phyloP scores from a whole-genome alignment of 2,113 vertebrate species.

The Anolis carolinensis region DNA sequence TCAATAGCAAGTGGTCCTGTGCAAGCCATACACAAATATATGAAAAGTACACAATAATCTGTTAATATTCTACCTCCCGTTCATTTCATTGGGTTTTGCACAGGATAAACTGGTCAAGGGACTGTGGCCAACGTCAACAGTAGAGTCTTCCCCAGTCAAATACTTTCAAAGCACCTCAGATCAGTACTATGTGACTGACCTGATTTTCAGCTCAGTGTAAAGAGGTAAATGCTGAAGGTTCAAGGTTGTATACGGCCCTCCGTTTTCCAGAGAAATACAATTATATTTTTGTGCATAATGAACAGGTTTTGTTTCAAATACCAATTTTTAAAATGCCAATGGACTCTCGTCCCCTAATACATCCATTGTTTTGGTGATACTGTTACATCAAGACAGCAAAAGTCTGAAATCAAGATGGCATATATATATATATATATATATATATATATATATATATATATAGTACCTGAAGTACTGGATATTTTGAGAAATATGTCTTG shows the following conservation, averaged over 20 bases:
- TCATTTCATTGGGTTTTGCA: neutral
- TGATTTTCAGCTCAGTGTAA: conserved; percentile 63
- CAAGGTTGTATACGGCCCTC: conserved; percentile 65
- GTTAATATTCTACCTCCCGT: neutral
- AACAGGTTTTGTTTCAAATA: conserved; percentile 51
- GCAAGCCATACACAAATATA: neutral
- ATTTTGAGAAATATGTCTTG: conserved; percentile 40
- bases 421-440: conserved; percentile 48
- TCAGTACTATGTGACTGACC: conserved; percentile 56
- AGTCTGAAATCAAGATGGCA: conserved; percentile 56
- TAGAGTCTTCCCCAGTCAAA: conserved; percentile 62
- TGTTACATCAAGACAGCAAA: neutral
- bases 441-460: too few relatives aligned
- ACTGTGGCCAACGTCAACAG: conserved; percentile 47
- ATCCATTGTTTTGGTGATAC: neutral
- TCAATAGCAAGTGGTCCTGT: neutral
- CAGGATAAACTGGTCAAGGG: neutral
- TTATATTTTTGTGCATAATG: conserved; percentile 56
- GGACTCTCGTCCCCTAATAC: conserved; percentile 37
- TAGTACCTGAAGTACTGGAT: conserved; percentile 37
- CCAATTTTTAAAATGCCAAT: conserved; percentile 35
- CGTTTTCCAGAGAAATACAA: conserved; percentile 57
- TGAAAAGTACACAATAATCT: neutral
- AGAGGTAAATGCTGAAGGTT: conserved; percentile 64
- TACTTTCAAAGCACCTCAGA: conserved; percentile 64